These are phyloP conservation scores for Malurus elegans DNA, from an alignment of 2,113 vertebrate genomes.

Conservation along the genomic window DNA sequence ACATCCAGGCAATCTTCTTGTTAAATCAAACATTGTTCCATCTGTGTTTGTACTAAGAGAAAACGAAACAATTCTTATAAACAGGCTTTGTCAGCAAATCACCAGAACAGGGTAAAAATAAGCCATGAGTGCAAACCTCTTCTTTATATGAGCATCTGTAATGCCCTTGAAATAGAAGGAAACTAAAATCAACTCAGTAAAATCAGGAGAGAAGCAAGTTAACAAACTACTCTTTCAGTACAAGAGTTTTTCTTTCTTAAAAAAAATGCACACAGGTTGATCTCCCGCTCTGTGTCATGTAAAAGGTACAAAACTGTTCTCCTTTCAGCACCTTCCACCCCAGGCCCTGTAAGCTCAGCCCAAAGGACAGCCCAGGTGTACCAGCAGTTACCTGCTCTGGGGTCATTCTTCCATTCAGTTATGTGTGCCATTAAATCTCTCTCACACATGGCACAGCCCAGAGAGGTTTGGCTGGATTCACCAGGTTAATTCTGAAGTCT, in stretches of 20 bases:
- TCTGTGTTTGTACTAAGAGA: neutral
- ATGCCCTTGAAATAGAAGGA: neutral
- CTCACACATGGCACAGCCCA: neutral
- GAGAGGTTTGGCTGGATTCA: neutral
- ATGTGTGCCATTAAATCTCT: neutral
- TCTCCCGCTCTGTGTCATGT: neutral
- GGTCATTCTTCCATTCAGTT: neutral
- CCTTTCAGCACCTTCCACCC: neutral
- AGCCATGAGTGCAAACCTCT: neutral
- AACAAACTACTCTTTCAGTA: neutral
- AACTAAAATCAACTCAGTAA: neutral
- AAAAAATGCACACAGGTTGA: neutral
- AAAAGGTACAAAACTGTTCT: neutral
- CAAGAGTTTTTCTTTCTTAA: neutral
- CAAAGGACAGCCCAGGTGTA: neutral
- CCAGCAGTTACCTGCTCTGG: neutral
- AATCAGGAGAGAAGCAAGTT: neutral
- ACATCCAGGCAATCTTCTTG: neutral
- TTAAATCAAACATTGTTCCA: neutral
- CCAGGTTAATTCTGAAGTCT: neutral
- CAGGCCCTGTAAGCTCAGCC: neutral
- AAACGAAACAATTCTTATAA: neutral
- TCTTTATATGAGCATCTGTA: neutral
- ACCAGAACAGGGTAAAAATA: neutral
- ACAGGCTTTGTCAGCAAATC: neutral